Conservation (phyloP, 2,797 vertebrate species). For the Ara ararauna region DNA sequence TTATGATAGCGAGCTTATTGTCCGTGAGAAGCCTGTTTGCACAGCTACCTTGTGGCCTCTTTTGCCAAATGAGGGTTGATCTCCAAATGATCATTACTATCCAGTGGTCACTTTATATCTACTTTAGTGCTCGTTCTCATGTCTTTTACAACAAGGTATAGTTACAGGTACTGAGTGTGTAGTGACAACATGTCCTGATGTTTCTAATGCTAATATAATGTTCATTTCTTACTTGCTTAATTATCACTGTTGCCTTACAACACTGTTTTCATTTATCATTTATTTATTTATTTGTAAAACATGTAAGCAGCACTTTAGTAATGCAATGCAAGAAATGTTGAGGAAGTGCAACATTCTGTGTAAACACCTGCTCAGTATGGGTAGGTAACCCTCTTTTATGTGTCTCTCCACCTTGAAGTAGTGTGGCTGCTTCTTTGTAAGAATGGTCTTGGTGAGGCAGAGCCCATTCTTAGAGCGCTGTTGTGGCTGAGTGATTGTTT, state of each 20-base stretch:
- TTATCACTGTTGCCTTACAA: background rate
- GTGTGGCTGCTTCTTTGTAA: background rate
- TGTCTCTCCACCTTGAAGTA: background rate
- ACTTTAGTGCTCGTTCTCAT: rapidly evolving
- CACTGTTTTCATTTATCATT: rapidly evolving
- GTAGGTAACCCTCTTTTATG: background rate
- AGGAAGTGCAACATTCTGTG: rapidly evolving
- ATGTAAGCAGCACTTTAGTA: background rate
- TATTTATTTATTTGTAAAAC: background rate
- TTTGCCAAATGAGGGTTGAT: background rate
- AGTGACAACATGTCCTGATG: rapidly evolving
- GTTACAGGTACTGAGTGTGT: background rate
- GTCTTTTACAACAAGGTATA: background rate
- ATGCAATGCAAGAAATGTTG: background rate
- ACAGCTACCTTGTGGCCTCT: background rate
- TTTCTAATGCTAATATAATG: background rate
- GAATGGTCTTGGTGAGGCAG: too few species aligned
- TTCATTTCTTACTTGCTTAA: background rate
- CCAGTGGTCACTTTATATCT: rapidly evolving
- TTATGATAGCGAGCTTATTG: background rate
- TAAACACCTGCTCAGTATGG: background rate
- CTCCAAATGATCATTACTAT: rapidly evolving
- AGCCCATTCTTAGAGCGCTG: background rate
- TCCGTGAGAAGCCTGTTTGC: background rate
- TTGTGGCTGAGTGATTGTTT: rapidly evolving